phyloP scores from a whole-genome alignment of 2,113 vertebrate genomes.

The Brachypteracias leptosomus region DNA sequence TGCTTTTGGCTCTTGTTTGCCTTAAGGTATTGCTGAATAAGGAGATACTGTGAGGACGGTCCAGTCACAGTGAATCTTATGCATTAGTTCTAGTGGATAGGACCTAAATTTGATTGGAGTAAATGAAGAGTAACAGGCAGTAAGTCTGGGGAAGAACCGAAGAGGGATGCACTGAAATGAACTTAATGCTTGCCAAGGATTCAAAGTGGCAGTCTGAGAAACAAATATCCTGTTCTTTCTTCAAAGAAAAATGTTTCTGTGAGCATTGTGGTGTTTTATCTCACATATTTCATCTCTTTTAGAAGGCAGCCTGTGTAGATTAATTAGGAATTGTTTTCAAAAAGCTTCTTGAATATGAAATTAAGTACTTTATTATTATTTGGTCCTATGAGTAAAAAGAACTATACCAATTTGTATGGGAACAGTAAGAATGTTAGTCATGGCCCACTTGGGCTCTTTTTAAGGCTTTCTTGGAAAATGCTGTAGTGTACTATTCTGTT shows the following conservation, averaged over 20 bases:
- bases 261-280: neutral
- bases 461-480: neutral
- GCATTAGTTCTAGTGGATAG: neutral
- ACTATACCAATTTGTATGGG: neutral
- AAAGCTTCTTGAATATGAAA: neutral
- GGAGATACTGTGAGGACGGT: neutral
- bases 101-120: conserved; percentile 30
- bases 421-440: neutral
- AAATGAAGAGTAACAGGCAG: conserved; percentile 21
- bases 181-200: conserved; percentile 4
- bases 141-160: neutral
- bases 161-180: conserved; percentile 5
- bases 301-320: neutral
- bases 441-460: neutral
- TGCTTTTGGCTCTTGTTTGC: neutral
- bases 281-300: neutral
- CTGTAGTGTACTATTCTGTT: neutral
- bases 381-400: neutral
- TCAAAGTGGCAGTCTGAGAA: neutral
- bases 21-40: neutral
- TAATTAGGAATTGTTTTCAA: conserved; percentile 39
- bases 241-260: neutral
- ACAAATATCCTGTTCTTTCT: conserved; percentile 30
- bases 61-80: neutral
- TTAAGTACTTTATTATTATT: neutral